phyloP scores from a whole-genome alignment of 1,140 invertebrate species.

The Lepidurus couesii region DNA sequence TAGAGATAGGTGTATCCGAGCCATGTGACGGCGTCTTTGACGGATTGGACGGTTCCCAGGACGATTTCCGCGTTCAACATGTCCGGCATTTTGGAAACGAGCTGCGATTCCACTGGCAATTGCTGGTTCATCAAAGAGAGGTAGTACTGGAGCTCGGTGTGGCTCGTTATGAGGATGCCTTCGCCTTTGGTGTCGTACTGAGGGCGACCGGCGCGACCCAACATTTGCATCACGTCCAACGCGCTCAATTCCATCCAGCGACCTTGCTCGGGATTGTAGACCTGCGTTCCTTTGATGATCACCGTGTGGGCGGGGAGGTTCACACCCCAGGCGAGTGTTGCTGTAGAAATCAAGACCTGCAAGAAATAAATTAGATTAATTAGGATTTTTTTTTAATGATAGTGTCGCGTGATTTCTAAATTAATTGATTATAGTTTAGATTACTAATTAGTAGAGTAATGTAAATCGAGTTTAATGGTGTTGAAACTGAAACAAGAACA shows the following conservation, averaged over 20 bases:
- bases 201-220: constrained; percentile 93
- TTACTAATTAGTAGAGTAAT: neutral
- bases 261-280: constrained; percentile 98
- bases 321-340: constrained; percentile 98
- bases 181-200: constrained; percentile 99
- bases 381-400: neutral
- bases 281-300: constrained; percentile 98
- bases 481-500: constrained; percentile 41
- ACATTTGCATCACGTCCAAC: constrained; percentile 95
- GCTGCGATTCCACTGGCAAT: constrained; percentile 78
- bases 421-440: neutral
- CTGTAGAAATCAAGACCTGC: constrained; percentile 90
- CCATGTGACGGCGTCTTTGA: constrained; percentile 93
- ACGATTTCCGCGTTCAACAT: constrained; percentile 98
- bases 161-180: constrained; percentile 98
- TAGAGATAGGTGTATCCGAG: constrained; percentile 96
- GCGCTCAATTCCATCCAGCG: constrained; percentile 96
- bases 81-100: constrained; percentile 81
- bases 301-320: constrained; percentile 99
- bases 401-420: neutral
- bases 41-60: constrained; percentile 89
- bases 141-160: constrained; percentile 97
- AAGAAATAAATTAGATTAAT: constrained; percentile 9
- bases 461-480: neutral
- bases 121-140: constrained; percentile 96